A percentile compares a stretch with the other conserved stretches of the same genome.
Conservation (phyloP, 2,797 vertebrate species). For the Pipistrellus nathusii region DNA sequence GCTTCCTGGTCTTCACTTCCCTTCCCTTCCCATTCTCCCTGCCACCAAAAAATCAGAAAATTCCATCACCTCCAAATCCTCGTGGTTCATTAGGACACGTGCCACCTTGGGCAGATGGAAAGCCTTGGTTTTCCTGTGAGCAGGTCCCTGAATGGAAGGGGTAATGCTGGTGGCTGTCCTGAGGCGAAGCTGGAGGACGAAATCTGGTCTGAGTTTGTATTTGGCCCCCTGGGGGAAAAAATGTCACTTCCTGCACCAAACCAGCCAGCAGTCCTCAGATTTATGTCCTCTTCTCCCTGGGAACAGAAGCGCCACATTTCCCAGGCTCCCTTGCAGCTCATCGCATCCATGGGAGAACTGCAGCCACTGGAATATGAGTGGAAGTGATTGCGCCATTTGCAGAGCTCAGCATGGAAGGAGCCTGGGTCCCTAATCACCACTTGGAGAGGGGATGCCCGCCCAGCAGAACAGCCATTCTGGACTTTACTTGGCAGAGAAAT, state of each 20-base stretch:
- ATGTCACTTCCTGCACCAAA: not conserved
- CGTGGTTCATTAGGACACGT: not conserved
- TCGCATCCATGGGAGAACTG: not conserved
- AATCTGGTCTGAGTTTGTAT: not conserved
- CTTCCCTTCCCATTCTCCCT: not conserved
- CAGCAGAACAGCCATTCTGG: not conserved
- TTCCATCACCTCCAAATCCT: not conserved
- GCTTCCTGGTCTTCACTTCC: not conserved
- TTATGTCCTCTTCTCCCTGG: not conserved
- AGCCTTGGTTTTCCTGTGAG: not conserved
- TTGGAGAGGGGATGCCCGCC: not conserved
- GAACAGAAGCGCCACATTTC: not conserved
- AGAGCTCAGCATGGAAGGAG: not conserved
- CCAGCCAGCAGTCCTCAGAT: not conserved
- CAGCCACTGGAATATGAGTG: not conserved
- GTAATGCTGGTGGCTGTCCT: not conserved
- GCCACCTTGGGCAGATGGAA: not conserved
- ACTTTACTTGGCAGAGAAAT: not conserved
- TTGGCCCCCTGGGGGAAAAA: not conserved
- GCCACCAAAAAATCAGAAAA: not conserved
- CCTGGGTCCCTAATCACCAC: not conserved
- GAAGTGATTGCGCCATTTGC: not conserved
- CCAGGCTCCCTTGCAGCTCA: not conserved
- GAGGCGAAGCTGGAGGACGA: not conserved
- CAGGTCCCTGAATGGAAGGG: not conserved